Evolutionary conservation across 2,888 invertebrate species (phyloP).

Genomic region (Hyposoter dolosus): DNA sequence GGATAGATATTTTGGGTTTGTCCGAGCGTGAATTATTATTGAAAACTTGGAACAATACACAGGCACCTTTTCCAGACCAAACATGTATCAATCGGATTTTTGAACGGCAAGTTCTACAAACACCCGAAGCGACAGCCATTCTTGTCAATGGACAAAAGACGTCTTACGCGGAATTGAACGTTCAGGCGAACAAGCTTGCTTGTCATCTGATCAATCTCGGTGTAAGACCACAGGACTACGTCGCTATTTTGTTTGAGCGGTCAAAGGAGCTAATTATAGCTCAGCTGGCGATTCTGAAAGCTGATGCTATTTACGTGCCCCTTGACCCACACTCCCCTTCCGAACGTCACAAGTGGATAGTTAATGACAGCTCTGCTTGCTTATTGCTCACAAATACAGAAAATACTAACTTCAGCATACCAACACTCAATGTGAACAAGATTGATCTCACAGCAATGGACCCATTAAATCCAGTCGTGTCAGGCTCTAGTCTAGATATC

Average conservation of each 20-base stretch:
- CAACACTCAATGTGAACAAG: conserved; percentile 1
- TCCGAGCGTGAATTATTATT: conserved; percentile 8
- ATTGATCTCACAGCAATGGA: not conserved
- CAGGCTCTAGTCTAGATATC: conserved; percentile 8
- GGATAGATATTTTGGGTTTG: conserved; percentile 5
- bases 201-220: not conserved
- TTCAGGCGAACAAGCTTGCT: not conserved
- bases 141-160: not conserved
- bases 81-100: not conserved
- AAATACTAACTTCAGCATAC: not conserved
- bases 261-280: conserved; percentile 13
- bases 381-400: conserved; percentile 7
- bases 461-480: not conserved
- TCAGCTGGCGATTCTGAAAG: conserved; percentile 15
- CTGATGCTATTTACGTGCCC: conserved; percentile 14
- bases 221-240: not conserved
- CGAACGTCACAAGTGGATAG: conserved; percentile 12
- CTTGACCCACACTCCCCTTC: conserved; percentile 3
- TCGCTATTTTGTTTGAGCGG: conserved; percentile 12
- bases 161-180: conserved; percentile 6
- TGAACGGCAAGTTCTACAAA: conserved; percentile 3
- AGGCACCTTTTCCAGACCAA: not conserved
- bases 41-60: conserved; percentile 23
- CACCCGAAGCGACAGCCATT: conserved; percentile 2
- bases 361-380: conserved; percentile 5